Base-by-base conservation (phyloP, 2,113 vertebrate genomes). In the Melospiza georgiana region DNA sequence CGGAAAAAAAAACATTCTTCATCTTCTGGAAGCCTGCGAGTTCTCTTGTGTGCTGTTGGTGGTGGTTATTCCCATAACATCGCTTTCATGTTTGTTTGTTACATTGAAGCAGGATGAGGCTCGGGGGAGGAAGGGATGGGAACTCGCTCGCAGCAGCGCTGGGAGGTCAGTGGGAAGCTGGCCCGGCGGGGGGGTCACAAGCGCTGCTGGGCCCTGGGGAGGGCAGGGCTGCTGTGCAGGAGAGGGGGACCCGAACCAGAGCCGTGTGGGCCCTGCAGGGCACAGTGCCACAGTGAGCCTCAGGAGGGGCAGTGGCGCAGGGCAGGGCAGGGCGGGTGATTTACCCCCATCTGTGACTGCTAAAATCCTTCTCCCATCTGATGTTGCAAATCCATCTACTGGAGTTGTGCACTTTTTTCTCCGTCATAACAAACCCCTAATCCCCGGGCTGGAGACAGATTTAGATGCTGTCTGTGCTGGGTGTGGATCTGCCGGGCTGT, bases 361-460 rank as follows among this genome's bases (percentile, higher is more conserved):
- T 54, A 2, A 83, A 95, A 86, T 52, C 85, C 88, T 90, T 66
- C 66, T 67, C 48, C 68, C 44, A 3, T 81, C 90, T 81, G 83
- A 93, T 77, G 91, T 4, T 71, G 88, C 80, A 72, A 11, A 89
- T 91, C 79, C 33, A 2, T 92, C 52, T 71, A 58, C 76, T 74
- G 91, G 86, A 84, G 91, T 94, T 72, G 94, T 71, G 86, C 80
- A 52, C 84, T 89, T 95, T 75, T 80, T 93, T 89, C 89, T 94
- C 90, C 22, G 80, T 59, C 35, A 28, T 48, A 84, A 93, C 84
- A 95, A 59, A 57, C 57, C 73, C 73, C 62, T 95, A 87, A 94
- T 95, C 93, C 96, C 80, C 4, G 6, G 86, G 72, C 68, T 72
- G 91, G 95, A 87, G 84, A 20, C 82, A 92, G 96, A 77, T 86